A percentile compares a stretch with the other conserved stretches of the same genome.
These are phyloP conservation scores for Manis crassicaudata DNA, from an alignment of 2,797 vertebrate species.

Conservation along the genomic window DNA sequence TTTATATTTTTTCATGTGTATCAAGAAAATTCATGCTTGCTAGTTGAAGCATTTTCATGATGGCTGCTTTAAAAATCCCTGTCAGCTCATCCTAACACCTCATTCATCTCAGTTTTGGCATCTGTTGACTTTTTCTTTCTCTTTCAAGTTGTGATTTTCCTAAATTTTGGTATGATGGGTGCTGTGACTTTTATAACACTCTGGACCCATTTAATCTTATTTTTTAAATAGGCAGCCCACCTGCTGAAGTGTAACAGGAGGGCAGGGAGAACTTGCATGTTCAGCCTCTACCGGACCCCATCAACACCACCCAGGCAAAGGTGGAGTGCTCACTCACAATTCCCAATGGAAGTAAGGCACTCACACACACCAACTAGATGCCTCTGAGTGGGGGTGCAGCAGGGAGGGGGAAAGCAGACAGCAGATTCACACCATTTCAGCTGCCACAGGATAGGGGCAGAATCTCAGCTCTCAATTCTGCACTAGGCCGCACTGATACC, in stretches of 20 bases:
- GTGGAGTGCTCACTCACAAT: not conserved
- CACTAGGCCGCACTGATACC: too few species aligned
- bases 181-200: not conserved
- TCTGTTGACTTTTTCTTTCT: not conserved
- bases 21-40: not conserved
- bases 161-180: not conserved
- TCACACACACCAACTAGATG: not conserved
- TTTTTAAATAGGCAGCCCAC: not conserved
- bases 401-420: not conserved
- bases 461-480: not conserved
- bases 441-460: not conserved
- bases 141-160: not conserved
- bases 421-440: not conserved
- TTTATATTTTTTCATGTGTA: not conserved
- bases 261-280: not conserved
- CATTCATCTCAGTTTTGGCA: not conserved
- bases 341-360: not conserved
- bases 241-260: not conserved
- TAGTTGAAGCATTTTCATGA: not conserved
- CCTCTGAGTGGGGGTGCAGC: not conserved
- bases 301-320: not conserved
- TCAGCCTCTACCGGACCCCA: not conserved
- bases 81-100: not conserved
- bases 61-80: not conserved
- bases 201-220: not conserved